These are phyloP conservation scores for Eupithecia tripunctaria DNA, from an alignment of 2,888 invertebrate genomes.

Conservation along the genomic window DNA sequence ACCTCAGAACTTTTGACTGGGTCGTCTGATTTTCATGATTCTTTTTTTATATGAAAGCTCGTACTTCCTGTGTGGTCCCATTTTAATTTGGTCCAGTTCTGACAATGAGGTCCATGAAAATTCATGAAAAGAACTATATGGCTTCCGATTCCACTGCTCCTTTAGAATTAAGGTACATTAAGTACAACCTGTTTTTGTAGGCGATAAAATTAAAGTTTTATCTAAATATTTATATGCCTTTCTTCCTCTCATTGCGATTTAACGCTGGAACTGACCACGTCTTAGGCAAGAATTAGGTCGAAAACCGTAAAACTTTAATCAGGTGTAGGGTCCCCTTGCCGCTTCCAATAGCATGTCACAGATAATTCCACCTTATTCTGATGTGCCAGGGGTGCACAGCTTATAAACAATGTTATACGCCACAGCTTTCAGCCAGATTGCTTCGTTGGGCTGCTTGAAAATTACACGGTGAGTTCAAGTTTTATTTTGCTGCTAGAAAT, in stretches of 20 bases:
- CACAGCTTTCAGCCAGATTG: slow-evolving; percentile 31
- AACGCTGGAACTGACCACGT: background rate
- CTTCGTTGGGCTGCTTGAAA: slow-evolving; percentile 30
- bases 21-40: no score
- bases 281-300: background rate
- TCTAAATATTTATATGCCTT: no score
- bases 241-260: background rate
- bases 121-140: no score
- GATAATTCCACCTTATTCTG: slow-evolving; percentile 17
- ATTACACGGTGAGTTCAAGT: slow-evolving; percentile 24
- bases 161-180: no score
- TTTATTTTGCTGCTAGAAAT: slow-evolving; percentile 13
- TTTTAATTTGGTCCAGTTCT: no score
- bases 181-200: no score
- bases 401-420: slow-evolving; percentile 36
- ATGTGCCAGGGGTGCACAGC: slow-evolving; percentile 1
- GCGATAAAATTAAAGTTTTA: no score
- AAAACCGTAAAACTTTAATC: background rate
- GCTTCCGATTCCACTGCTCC: no score
- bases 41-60: no score
- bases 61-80: no score
- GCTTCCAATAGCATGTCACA: slow-evolving; percentile 29
- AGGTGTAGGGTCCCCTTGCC: slow-evolving; percentile 16
- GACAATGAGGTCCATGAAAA: no score
- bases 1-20: no score